Conservation (phyloP, 1,140 invertebrate genomes). For the Trichogramma pretiosum region DNA sequence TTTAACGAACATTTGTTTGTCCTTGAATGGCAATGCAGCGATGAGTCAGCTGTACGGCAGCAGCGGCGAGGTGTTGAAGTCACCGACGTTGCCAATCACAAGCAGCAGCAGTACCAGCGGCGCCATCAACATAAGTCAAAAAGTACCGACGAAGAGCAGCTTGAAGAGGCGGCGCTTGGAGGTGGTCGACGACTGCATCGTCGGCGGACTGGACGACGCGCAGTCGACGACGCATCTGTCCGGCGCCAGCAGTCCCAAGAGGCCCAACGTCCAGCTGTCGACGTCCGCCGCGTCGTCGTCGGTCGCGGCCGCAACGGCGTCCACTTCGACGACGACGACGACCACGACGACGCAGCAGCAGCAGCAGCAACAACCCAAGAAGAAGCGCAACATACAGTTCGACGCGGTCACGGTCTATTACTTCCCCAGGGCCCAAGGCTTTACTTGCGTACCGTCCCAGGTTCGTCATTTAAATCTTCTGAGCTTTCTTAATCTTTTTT, state of each 20-base stretch:
- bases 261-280: slow-evolving; percentile 33
- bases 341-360: not conserved
- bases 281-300: not conserved
- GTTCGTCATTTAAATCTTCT: slow-evolving; percentile 28
- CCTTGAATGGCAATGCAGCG: too few species aligned
- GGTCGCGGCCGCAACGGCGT: not conserved
- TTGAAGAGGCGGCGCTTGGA: slow-evolving; percentile 50
- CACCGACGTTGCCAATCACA: slow-evolving; percentile 22
- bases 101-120: too few species aligned
- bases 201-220: too few species aligned
- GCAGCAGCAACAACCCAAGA: slow-evolving; percentile 40
- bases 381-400: slow-evolving; percentile 76
- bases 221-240: slow-evolving; percentile 37
- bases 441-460: slow-evolving; percentile 93
- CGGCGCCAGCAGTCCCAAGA: slow-evolving; percentile 37
- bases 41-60: too few species aligned
- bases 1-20: too few species aligned
- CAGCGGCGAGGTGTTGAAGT: slow-evolving; percentile 19
- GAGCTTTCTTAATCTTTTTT: slow-evolving; percentile 2
- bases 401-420: slow-evolving; percentile 90
- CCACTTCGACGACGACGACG: not conserved
- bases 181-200: too few species aligned
- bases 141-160: slow-evolving; percentile 51
- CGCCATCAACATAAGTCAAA: too few species aligned
- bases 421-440: slow-evolving; percentile 92